These are phyloP conservation scores for Sander lucioperca DNA, from an alignment of 2,113 vertebrate genomes.

Conservation along the genomic window DNA sequence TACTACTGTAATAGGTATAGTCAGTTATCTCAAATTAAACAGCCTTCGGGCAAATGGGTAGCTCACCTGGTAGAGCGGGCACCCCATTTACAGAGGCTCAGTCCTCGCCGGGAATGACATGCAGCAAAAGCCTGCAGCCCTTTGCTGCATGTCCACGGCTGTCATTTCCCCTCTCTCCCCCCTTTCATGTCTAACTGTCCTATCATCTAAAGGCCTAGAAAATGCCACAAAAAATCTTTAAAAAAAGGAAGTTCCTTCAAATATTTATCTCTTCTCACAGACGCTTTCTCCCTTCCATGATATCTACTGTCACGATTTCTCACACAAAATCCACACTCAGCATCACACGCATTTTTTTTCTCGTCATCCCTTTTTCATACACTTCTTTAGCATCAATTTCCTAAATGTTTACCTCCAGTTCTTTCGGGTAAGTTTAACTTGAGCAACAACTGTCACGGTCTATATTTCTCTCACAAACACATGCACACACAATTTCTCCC, in stretches of 20 bases:
- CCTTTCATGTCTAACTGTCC: no score
- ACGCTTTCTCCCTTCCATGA: background rate
- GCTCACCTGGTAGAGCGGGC: no score
- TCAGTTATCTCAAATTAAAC: conserved; percentile 3
- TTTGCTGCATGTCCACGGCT: no score
- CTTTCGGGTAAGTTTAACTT: conserved; percentile 3
- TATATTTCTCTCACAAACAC: conserved; percentile 19
- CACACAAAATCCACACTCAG: background rate
- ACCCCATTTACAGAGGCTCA: no score
- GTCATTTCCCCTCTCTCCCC: no score
- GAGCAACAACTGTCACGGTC: conserved; percentile 2
- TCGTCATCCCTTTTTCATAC: background rate
- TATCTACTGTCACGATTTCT: background rate
- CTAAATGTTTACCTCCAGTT: background rate
- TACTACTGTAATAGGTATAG: background rate
- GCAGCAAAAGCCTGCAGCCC: no score
- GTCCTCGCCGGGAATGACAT: no score
- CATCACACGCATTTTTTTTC: background rate
- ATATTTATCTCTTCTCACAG: background rate
- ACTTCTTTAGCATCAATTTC: background rate
- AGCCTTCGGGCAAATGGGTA: no score
- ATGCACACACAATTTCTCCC: background rate
- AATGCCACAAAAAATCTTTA: no score
- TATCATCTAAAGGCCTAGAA: no score
- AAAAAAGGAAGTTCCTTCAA: background rate